phyloP scores from a whole-genome alignment of 2,797 vertebrate species.

The Melanotaenia parkinsoni region DNA sequence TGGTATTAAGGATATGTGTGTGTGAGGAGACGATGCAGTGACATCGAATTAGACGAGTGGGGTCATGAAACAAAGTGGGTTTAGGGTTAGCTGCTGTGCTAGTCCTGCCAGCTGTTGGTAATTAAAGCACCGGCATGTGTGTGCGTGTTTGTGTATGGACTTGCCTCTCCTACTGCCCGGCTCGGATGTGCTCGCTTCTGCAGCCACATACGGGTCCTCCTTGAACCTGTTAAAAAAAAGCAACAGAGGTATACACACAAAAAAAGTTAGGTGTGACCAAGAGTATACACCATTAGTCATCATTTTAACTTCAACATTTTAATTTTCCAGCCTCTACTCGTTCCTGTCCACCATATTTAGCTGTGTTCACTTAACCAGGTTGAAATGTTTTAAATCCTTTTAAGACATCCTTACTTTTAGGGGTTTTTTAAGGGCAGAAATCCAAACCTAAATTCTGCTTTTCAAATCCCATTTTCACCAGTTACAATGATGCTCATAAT shows the following conservation, averaged over 20 bases:
- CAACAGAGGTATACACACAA: slow-evolving; percentile 48
- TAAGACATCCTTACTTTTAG: too few species aligned
- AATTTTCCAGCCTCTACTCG: not conserved
- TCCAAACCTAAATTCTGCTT: too few species aligned
- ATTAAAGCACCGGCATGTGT: slow-evolving; percentile 19
- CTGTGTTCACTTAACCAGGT: too few species aligned
- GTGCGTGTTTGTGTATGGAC: slow-evolving; percentile 30
- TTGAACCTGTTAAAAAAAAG: slow-evolving; percentile 83
- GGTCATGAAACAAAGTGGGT: not conserved
- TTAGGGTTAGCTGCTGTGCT: not conserved
- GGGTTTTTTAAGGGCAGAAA: too few species aligned
- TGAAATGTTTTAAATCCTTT: too few species aligned
- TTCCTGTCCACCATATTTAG: not conserved
- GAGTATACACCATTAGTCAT: too few species aligned
- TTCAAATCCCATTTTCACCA: too few species aligned
- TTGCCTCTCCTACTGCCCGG: slow-evolving; percentile 80
- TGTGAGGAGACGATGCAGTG: slow-evolving; percentile 3
- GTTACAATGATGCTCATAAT: too few species aligned
- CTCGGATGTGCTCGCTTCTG: slow-evolving; percentile 72
- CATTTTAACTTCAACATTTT: not conserved
- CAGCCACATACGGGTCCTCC: slow-evolving; percentile 73
- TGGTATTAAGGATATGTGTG: not conserved
- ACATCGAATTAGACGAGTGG: slow-evolving; percentile 5
- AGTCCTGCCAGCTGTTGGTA: slow-evolving; percentile 20
- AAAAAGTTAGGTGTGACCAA: not conserved